phyloP scores from a whole-genome alignment of 2,113 vertebrate species.

The Brachyhypopomus gauderio region DNA sequence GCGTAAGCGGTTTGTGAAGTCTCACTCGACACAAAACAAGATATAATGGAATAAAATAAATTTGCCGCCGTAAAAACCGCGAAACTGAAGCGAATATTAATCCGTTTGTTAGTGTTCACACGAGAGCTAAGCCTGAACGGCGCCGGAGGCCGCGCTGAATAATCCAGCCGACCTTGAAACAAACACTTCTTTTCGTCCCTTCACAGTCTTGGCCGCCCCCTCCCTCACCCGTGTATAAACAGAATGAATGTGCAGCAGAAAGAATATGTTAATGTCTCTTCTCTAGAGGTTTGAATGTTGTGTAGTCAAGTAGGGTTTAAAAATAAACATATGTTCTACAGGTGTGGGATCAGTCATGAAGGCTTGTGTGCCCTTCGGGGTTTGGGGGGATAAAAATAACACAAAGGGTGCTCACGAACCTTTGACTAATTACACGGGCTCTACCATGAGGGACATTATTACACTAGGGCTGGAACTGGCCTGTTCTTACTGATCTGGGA shows the following conservation, averaged over 20 bases:
- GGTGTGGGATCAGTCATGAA: too few relatives aligned
- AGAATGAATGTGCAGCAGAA: neutral
- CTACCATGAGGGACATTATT: neutral
- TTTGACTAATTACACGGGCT: conserved; percentile 18
- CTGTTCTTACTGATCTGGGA: neutral
- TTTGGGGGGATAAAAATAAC: conserved; percentile 34
- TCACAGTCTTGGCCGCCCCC: neutral
- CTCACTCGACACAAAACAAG: neutral
- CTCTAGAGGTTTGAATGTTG: neutral
- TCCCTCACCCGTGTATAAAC: conserved; percentile 14
- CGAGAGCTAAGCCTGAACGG: conserved; percentile 10
- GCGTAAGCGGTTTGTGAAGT: neutral
- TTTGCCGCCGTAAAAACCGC: neutral
- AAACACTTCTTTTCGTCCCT: neutral
- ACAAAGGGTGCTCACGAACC: neutral
- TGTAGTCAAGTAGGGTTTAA: neutral
- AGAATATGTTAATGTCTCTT: conserved; percentile 5
- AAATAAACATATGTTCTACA: neutral
- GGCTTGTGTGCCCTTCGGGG: neutral
- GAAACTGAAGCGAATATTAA: neutral
- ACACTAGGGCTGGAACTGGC: neutral
- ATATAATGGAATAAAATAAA: neutral
- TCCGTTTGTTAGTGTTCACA: conserved; percentile 1
- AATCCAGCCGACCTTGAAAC: conserved; percentile 25
- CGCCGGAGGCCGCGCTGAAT: conserved; percentile 5